Evolutionary conservation across 2,797 vertebrate species (phyloP).

Genomic region (Cirrhinus mrigala): DNA sequence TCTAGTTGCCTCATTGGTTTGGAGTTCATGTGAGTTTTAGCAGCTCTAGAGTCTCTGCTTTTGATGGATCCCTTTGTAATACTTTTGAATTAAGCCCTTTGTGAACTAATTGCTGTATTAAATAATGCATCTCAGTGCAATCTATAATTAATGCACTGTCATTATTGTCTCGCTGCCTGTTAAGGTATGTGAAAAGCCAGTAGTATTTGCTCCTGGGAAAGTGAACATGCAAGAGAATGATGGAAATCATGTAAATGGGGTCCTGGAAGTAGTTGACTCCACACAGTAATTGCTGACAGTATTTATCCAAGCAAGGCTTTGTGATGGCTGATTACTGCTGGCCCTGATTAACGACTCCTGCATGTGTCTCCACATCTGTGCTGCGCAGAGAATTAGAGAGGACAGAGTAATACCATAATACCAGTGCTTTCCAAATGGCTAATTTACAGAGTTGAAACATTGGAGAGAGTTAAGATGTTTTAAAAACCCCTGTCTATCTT

Average conservation of each 20-base stretch:
- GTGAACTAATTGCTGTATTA: conserved; percentile 79
- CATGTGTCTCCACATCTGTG: conserved; percentile 69
- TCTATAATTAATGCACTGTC: conserved; percentile 77
- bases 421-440: conserved; percentile 74
- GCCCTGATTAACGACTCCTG: conserved; percentile 71
- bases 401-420: conserved; percentile 78
- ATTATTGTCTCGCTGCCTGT: conserved; percentile 54
- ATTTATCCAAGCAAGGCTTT: conserved; percentile 71
- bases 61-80: conserved; percentile 1
- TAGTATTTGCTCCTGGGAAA: conserved; percentile 6
- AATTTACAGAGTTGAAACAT: conserved; percentile 71
- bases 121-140: conserved; percentile 77
- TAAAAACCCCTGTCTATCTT: not conserved
- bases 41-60: not conserved
- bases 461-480: conserved; percentile 57
- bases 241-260: conserved; percentile 42
- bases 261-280: conserved; percentile 57
- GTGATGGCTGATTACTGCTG: conserved; percentile 72
- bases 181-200: conserved; percentile 3
- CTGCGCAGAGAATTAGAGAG: conserved; percentile 74
- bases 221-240: conserved; percentile 13
- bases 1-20: conserved; percentile 10
- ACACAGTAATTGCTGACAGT: conserved; percentile 67
- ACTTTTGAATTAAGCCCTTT: conserved; percentile 64
- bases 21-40: conserved; percentile 14